Percentiles rank a stretch among this genome's conserved stretches.
Evolutionary conservation across 2,888 invertebrate species (phyloP).

Genomic region (Epistrophe grossulariae): DNA sequence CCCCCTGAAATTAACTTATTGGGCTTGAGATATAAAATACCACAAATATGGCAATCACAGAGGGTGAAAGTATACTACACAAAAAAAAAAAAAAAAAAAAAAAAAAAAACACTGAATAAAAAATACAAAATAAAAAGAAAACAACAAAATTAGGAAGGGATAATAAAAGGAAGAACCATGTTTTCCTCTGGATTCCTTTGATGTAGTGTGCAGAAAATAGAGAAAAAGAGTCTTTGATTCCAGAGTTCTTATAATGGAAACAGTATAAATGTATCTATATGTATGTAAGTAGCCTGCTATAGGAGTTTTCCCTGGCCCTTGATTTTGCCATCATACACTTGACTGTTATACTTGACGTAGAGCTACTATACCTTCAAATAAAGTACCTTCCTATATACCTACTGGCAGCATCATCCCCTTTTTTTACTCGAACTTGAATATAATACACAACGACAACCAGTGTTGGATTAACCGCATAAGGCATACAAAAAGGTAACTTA

Average conservation of each 20-base stretch:
- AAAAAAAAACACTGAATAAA: conserved; percentile 19
- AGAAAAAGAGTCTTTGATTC: conserved; percentile 63
- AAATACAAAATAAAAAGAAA: conserved; percentile 40
- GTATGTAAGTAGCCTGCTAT: conserved; percentile 19
- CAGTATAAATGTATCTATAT: conserved; percentile 39
- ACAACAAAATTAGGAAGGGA: conserved; percentile 62
- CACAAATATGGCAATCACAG: conserved; percentile 74
- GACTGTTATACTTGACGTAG: conserved; percentile 39
- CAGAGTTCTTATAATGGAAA: conserved; percentile 62
- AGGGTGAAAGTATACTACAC: conserved; percentile 65
- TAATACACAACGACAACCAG: background rate
- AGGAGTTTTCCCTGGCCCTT: conserved; percentile 56
- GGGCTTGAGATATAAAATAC: conserved; percentile 74
- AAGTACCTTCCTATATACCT: conserved; percentile 24
- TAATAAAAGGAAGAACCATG: conserved; percentile 68
- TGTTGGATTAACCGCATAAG: background rate
- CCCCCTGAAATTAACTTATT: conserved; percentile 71
- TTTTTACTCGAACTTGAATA: background rate
- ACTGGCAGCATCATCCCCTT: conserved; percentile 10
- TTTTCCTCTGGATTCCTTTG: conserved; percentile 70
- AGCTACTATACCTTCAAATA: conserved; percentile 47
- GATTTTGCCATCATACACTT: conserved; percentile 33
- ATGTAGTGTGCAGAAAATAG: conserved; percentile 67
- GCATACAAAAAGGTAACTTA: background rate
- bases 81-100: conserved; percentile 28